Conservation (phyloP, 2,888 invertebrate genomes). For the Endotricha flammealis region DNA sequence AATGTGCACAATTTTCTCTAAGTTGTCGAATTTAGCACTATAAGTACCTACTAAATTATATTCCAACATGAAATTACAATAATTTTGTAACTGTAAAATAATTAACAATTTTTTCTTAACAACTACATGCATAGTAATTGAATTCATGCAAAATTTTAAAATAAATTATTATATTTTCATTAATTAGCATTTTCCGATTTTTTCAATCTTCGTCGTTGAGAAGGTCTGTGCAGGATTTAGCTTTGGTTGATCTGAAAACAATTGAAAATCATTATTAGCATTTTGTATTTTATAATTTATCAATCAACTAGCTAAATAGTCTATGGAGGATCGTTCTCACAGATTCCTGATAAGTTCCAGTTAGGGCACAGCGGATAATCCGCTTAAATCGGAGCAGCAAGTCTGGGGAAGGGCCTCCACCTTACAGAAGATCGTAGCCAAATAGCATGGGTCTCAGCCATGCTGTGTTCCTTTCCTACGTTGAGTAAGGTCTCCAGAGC, state of each 20-base stretch:
- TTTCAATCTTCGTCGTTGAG: conserved; percentile 78
- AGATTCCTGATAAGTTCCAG: too few species aligned
- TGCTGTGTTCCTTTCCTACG: too few species aligned
- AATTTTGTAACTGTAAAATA: not conserved
- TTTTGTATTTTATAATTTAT: too few species aligned
- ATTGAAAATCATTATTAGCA: conserved; percentile 15
- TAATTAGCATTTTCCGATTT: conserved; percentile 9
- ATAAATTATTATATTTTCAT: not conserved
- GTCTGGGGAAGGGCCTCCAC: too few species aligned
- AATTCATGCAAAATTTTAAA: conserved; percentile 2
- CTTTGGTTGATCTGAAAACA: conserved; percentile 81
- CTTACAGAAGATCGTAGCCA: too few species aligned
- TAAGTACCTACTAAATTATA: conserved; percentile 1
- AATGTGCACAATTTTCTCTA: too few species aligned
- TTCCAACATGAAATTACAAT: conserved; percentile 7
- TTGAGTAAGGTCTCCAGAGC: too few species aligned
- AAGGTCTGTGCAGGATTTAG: conserved; percentile 86
- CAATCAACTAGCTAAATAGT: too few species aligned
- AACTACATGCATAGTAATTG: not conserved
- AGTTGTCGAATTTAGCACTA: not conserved
- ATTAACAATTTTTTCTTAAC: not conserved
- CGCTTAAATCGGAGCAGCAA: too few species aligned
- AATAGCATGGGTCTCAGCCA: too few species aligned
- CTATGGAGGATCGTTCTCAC: too few species aligned
- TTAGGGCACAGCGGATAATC: too few species aligned